A percentile compares a stretch with the other conserved stretches of the same genome.
phyloP scores from a whole-genome alignment of 1,140 invertebrate species.

The Aphelenchoides fujianensis region DNA sequence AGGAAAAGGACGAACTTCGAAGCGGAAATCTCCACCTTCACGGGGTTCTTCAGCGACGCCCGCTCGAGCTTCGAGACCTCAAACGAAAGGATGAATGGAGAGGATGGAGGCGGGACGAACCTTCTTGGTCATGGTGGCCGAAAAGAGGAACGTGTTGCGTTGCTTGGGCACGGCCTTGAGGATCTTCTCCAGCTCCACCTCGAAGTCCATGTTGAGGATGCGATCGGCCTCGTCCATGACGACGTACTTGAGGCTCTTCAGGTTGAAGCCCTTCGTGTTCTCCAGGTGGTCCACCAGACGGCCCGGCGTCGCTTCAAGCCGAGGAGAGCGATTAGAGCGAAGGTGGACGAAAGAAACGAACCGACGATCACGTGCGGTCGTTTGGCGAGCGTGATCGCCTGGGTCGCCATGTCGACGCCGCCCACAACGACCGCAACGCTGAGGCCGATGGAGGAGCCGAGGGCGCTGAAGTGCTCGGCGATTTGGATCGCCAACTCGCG shows the following conservation, averaged over 20 bases:
- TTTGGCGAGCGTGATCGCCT: slow-evolving; percentile 81
- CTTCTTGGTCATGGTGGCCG: slow-evolving; percentile 83
- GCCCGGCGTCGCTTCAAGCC: slow-evolving; percentile 87
- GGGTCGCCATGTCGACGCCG: slow-evolving; percentile 94
- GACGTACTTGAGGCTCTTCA: slow-evolving; percentile 47
- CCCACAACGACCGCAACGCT: slow-evolving; percentile 79
- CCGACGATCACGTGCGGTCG: slow-evolving; percentile 72
- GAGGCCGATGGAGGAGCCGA: slow-evolving; percentile 54
- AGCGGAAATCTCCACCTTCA: slow-evolving; percentile 80
- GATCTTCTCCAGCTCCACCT: slow-evolving; percentile 80
- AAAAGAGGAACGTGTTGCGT: slow-evolving; percentile 90
- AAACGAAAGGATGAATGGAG: slow-evolving; percentile 82
- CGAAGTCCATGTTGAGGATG: slow-evolving; percentile 58
- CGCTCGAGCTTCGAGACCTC: slow-evolving; percentile 92
- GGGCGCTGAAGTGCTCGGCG: slow-evolving; percentile 58
- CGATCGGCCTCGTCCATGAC: slow-evolving; percentile 61
- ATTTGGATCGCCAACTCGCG: slow-evolving; percentile 61
- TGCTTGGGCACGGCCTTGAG: slow-evolving; percentile 78
- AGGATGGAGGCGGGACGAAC: slow-evolving; percentile 85
- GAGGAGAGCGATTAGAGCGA: slow-evolving; percentile 74
- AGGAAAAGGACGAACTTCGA: no score
- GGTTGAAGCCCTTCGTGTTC: slow-evolving; percentile 47
- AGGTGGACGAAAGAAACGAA: not conserved
- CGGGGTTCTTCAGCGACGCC: slow-evolving; percentile 82
- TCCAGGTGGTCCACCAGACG: slow-evolving; percentile 76